Percentiles rank a stretch among this genome's conserved stretches.
phyloP scores from a whole-genome alignment of 2,113 vertebrate genomes.

The Symphodus melops region DNA sequence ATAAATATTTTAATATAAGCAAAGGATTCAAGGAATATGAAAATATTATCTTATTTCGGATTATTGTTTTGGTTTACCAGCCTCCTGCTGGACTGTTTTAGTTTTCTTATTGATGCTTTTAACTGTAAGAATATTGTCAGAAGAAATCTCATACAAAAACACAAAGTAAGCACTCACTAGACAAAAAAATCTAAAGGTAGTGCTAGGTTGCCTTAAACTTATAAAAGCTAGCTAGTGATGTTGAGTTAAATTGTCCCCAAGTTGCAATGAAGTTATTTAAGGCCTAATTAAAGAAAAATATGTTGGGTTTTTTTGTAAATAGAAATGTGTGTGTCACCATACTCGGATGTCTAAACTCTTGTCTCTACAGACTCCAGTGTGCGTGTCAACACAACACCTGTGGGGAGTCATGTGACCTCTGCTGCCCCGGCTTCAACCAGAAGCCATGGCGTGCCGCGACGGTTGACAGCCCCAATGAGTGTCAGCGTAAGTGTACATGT shows the following conservation, averaged over 20 bases:
- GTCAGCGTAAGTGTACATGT: conserved; percentile 86
- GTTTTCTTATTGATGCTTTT: no score
- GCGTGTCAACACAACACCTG: conserved; percentile 94
- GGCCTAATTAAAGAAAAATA: neutral
- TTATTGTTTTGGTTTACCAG: neutral
- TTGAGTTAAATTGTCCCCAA: neutral
- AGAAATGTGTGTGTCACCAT: neutral
- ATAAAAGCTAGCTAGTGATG: no score
- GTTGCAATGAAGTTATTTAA: neutral
- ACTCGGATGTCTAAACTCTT: conserved; percentile 13
- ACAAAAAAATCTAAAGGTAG: no score
- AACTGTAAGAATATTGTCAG: neutral
- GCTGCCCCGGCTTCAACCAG: conserved; percentile 91
- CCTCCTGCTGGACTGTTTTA: neutral
- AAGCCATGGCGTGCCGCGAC: conserved; percentile 88
- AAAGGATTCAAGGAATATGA: neutral
- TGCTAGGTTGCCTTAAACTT: no score
- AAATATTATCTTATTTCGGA: neutral
- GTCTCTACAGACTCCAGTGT: conserved; percentile 85
- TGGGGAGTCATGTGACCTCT: conserved; percentile 90
- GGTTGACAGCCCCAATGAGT: conserved; percentile 82
- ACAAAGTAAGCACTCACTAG: neutral
- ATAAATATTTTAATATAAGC: no score
- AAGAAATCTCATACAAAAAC: neutral
- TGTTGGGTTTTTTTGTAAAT: neutral